These are phyloP conservation scores for Endotricha flammealis DNA, from an alignment of 2,888 invertebrate genomes.

Conservation along the genomic window DNA sequence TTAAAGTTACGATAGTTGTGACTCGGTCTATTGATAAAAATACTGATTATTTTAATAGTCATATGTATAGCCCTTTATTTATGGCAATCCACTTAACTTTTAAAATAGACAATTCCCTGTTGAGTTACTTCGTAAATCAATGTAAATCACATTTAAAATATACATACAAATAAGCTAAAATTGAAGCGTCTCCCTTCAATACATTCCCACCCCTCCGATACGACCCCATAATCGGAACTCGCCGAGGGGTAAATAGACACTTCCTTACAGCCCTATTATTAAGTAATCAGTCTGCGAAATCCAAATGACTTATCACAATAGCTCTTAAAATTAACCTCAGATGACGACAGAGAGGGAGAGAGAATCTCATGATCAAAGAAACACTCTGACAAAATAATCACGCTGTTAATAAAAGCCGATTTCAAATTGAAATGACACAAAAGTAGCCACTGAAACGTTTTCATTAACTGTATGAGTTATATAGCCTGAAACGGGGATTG, in stretches of 20 bases:
- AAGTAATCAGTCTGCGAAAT: constrained; percentile 18
- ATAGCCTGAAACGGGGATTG: too few species aligned
- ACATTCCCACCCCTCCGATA: constrained; percentile 8
- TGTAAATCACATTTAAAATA: constrained; percentile 4
- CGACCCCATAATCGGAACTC: constrained; percentile 32
- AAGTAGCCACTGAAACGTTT: too few species aligned
- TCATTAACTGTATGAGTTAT: too few species aligned
- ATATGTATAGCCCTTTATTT: too few species aligned
- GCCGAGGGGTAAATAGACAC: constrained; percentile 26
- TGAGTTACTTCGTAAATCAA: not conserved
- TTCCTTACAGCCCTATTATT: constrained; percentile 20
- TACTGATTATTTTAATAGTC: too few species aligned
- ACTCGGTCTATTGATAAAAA: too few species aligned
- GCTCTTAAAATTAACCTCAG: constrained; percentile 27
- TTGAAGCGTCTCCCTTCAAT: constrained; percentile 17
- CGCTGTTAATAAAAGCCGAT: too few species aligned
- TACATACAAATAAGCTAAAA: constrained; percentile 9
- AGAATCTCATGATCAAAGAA: constrained; percentile 32
- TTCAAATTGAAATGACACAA: too few species aligned
- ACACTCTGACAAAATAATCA: constrained; percentile 24
- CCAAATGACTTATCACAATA: constrained; percentile 24
- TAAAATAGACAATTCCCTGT: constrained; percentile 2
- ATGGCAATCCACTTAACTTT: too few species aligned
- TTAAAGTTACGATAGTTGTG: not conserved
- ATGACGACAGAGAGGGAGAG: constrained; percentile 20